Conservation (phyloP, 2,888 invertebrate species). For the Steinernema carpocapsae region DNA sequence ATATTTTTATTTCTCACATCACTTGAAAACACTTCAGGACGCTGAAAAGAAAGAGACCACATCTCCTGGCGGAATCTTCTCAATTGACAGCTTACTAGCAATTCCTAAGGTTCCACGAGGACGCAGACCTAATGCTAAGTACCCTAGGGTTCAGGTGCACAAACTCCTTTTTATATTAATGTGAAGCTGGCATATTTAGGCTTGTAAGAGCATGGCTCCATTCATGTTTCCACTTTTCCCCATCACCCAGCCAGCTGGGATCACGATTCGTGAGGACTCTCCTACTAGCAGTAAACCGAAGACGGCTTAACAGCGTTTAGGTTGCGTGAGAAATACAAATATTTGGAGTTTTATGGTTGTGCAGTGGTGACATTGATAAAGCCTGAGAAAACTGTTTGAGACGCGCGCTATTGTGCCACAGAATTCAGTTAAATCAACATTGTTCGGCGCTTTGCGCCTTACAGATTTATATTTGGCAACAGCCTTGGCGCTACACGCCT, state of each 20-base stretch:
- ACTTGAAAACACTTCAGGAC: too few species aligned
- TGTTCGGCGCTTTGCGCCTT: too few species aligned
- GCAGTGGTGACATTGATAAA: too few species aligned
- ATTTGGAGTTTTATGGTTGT: conserved; percentile 22
- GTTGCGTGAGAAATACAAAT: not conserved
- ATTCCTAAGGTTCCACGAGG: conserved; percentile 72
- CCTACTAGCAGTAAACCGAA: not conserved
- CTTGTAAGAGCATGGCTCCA: conserved; percentile 71
- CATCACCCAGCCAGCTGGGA: conserved; percentile 72
- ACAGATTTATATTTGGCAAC: too few species aligned
- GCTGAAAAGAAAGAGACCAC: not conserved
- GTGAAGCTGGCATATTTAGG: conserved; percentile 59
- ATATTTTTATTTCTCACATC: too few species aligned
- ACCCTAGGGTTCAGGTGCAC: conserved; percentile 70
- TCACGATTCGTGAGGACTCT: conserved; percentile 51
- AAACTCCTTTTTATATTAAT: not conserved
- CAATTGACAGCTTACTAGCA: conserved; percentile 71
- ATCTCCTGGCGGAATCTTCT: conserved; percentile 61
- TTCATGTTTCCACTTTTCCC: conserved; percentile 71
- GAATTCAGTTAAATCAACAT: too few species aligned
- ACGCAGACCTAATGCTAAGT: conserved; percentile 72
- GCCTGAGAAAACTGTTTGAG: too few species aligned
- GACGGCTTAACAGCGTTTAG: not conserved
- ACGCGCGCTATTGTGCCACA: too few species aligned
- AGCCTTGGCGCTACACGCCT: too few species aligned